Conservation (phyloP, 2,888 invertebrate genomes). For the Scotopteryx bipunctaria region DNA sequence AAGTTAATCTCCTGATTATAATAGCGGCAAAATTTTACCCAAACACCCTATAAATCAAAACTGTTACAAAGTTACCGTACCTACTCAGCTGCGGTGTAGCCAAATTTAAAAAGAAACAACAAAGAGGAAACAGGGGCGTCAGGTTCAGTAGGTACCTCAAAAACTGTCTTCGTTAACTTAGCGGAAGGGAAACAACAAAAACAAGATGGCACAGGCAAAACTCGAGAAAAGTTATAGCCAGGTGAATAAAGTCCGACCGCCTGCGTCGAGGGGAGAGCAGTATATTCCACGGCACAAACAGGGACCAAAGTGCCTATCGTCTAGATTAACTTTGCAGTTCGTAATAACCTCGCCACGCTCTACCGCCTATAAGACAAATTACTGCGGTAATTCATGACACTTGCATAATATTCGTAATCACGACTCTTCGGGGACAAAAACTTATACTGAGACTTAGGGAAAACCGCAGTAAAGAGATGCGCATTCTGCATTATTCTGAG, state of each 20-base stretch:
- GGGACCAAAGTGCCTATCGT: constrained; percentile 35
- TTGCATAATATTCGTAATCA: constrained; percentile 35
- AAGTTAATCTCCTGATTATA: background rate
- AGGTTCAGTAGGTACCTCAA: constrained; percentile 33
- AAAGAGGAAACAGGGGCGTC: constrained; percentile 29
- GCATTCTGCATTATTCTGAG: constrained; percentile 14
- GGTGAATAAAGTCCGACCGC: constrained; percentile 39
- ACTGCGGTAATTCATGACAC: constrained; percentile 34
- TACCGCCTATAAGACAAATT: constrained; percentile 36
- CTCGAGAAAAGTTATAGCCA: constrained; percentile 38
- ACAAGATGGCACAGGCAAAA: constrained; percentile 40
- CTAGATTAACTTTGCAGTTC: constrained; percentile 38
- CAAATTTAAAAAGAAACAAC: constrained; percentile 30
- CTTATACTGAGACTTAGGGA: constrained; percentile 10
- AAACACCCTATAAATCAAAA: constrained; percentile 7
- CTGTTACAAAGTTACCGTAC: constrained; percentile 13
- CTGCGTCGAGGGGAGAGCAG: constrained; percentile 38
- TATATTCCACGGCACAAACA: constrained; percentile 32
- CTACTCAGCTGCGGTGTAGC: constrained; percentile 3
- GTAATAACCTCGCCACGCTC: constrained; percentile 30
- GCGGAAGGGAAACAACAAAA: constrained; percentile 41
- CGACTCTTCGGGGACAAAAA: constrained; percentile 16
- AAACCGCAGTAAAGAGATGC: constrained; percentile 19
- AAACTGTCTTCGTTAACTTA: constrained; percentile 37
- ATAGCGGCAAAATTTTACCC: background rate